phyloP scores from a whole-genome alignment of 2,888 invertebrate genomes.

The Blera fallax region DNA sequence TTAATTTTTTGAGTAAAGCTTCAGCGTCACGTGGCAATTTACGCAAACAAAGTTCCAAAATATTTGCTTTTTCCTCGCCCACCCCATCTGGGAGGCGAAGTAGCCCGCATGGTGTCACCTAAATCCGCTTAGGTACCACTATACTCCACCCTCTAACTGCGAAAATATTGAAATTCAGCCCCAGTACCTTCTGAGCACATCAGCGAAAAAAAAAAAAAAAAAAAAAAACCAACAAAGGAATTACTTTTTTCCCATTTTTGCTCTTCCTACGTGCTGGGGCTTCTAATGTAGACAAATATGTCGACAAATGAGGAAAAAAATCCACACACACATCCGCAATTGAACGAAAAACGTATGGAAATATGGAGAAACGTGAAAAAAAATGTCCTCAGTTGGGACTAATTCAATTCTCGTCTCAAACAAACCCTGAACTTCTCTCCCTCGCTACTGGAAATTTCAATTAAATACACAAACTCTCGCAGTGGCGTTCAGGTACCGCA shows the following conservation, averaged over 20 bases:
- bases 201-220: too few relatives aligned
- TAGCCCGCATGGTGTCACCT: constrained; percentile 37
- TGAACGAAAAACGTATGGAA: background rate
- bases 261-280: constrained; percentile 35
- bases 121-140: constrained; percentile 44
- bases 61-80: constrained; percentile 24
- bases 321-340: background rate
- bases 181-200: constrained; percentile 4
- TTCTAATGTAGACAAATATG: constrained; percentile 38
- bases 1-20: background rate
- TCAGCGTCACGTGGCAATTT: constrained; percentile 19
- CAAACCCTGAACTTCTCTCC: background rate
- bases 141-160: background rate
- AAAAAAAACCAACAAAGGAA: constrained; percentile 10
- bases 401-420: constrained; percentile 30
- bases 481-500: background rate
- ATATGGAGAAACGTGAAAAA: background rate
- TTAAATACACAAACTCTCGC: background rate
- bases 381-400: background rate
- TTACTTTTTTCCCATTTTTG: constrained; percentile 11
- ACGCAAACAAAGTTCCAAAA: constrained; percentile 31
- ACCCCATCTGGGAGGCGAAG: background rate
- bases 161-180: constrained; percentile 41
- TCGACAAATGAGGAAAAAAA: constrained; percentile 1
- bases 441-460: constrained; percentile 10